Percentiles rank a stretch among this genome's conserved stretches.
phyloP scores from a whole-genome alignment of 2,888 invertebrate genomes.

The Vesta saturnalis region DNA sequence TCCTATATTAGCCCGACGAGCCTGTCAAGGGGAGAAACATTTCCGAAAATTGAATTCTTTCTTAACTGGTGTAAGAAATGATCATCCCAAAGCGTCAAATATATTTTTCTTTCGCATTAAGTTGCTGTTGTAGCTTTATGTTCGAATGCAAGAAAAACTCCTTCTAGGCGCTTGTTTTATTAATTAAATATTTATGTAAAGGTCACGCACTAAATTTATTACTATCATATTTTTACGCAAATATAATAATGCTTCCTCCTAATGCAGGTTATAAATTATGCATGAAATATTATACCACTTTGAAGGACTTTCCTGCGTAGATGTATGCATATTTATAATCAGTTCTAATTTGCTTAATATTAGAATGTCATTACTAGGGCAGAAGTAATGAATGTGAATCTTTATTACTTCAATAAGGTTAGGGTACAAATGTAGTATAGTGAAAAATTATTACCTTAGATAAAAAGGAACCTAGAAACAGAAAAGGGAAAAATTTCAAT shows the following conservation, averaged over 20 bases:
- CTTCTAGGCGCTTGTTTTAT: background rate
- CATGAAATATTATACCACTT: no score
- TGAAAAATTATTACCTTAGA: constrained; percentile 8
- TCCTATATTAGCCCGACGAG: constrained; percentile 13
- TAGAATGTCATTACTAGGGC: no score
- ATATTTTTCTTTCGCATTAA: constrained; percentile 10
- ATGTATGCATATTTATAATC: no score
- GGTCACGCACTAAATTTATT: no score
- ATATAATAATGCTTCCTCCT: no score
- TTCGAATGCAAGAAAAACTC: background rate
- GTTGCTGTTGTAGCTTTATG: background rate
- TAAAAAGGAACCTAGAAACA: background rate
- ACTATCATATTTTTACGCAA: no score
- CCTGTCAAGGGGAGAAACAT: constrained; percentile 21
- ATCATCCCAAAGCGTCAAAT: constrained; percentile 22
- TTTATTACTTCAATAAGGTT: background rate
- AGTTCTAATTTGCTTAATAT: no score
- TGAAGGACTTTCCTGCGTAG: no score
- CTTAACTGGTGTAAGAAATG: constrained; percentile 16
- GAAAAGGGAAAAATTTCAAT: constrained; percentile 19
- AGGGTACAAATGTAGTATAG: background rate
- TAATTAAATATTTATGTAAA: background rate
- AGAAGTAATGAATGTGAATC: no score
- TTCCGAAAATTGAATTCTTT: constrained; percentile 31
- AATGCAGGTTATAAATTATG: no score